Conservation (phyloP, 2,113 vertebrate genomes). For the Triplophysa dalaica region DNA sequence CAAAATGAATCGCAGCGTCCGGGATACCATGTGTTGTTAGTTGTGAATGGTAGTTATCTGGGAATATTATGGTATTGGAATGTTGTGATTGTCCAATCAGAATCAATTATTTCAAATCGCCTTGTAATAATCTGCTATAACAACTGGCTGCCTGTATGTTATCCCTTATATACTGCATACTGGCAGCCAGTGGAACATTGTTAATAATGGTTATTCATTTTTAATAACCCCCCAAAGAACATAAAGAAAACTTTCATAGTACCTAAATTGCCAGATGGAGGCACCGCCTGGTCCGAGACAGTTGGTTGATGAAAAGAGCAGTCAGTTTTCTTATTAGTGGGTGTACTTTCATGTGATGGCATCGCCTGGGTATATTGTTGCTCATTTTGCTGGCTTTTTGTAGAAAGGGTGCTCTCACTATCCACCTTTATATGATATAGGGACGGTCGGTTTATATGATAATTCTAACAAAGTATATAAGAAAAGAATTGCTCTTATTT, state of each 20-base stretch:
- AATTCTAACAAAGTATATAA: not conserved
- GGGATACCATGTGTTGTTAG: too few relatives aligned
- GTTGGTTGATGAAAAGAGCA: conserved; percentile 7
- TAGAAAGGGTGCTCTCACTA: conserved; percentile 1
- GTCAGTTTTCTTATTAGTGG: conserved; percentile 26
- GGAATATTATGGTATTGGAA: too few relatives aligned
- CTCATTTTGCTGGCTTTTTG: not conserved
- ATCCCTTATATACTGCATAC: too few relatives aligned
- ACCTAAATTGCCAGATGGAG: conserved; percentile 52
- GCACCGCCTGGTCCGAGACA: conserved; percentile 24
- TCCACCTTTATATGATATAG: conserved; percentile 27
- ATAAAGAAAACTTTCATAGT: not conserved
- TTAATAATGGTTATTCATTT: not conserved
- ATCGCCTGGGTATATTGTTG: not conserved
- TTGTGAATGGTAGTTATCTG: too few relatives aligned
- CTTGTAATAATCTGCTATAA: too few relatives aligned
- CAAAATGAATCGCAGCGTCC: too few relatives aligned
- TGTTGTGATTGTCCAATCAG: too few relatives aligned
- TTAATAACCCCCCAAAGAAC: not conserved
- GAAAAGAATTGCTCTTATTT: not conserved
- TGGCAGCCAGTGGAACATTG: not conserved
- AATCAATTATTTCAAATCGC: too few relatives aligned
- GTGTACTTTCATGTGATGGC: conserved; percentile 3
- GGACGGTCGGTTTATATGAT: not conserved
- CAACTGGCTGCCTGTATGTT: too few relatives aligned